phyloP scores from a whole-genome alignment of 2,888 invertebrate species.

The Ochlodes sylvanus region DNA sequence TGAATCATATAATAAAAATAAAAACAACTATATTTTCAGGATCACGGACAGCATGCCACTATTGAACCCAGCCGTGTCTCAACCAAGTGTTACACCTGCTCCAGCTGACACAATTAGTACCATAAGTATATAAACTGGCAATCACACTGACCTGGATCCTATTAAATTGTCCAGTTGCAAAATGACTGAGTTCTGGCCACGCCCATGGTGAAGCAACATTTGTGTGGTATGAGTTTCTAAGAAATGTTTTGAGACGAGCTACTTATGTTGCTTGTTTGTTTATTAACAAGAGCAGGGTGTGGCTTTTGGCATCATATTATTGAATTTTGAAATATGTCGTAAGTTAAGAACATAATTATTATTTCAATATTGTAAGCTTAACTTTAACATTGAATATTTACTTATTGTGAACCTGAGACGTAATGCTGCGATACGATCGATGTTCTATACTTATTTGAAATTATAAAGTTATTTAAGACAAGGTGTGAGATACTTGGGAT shows the following conservation, averaged over 20 bases:
- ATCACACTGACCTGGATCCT: slow-evolving; percentile 11
- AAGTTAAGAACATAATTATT: slow-evolving; percentile 8
- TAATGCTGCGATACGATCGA: not conserved
- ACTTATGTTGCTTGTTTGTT: slow-evolving; percentile 19
- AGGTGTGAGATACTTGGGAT: not conserved
- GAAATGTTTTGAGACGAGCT: slow-evolving; percentile 22
- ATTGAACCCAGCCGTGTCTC: slow-evolving; percentile 73
- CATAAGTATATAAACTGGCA: slow-evolving; percentile 74
- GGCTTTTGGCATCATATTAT: slow-evolving; percentile 1
- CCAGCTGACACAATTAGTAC: slow-evolving; percentile 81
- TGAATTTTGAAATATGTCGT: slow-evolving; percentile 10
- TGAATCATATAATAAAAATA: too few relatives aligned
- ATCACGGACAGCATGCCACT: slow-evolving; percentile 80
- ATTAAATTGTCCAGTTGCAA: slow-evolving; percentile 25
- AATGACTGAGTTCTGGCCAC: slow-evolving; percentile 17
- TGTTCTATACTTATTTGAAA: not conserved
- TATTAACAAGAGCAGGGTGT: slow-evolving; percentile 6
- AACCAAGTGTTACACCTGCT: slow-evolving; percentile 70
- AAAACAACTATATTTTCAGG: slow-evolving; percentile 50
- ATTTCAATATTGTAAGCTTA: not conserved
- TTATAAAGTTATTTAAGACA: not conserved
- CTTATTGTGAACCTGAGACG: not conserved
- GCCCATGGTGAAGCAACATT: slow-evolving; percentile 15
- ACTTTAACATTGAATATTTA: not conserved
- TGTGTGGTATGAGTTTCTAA: slow-evolving; percentile 30